phyloP scores from a whole-genome alignment of 2,113 vertebrate genomes.

The Poeciliopsis turrubarensis region DNA sequence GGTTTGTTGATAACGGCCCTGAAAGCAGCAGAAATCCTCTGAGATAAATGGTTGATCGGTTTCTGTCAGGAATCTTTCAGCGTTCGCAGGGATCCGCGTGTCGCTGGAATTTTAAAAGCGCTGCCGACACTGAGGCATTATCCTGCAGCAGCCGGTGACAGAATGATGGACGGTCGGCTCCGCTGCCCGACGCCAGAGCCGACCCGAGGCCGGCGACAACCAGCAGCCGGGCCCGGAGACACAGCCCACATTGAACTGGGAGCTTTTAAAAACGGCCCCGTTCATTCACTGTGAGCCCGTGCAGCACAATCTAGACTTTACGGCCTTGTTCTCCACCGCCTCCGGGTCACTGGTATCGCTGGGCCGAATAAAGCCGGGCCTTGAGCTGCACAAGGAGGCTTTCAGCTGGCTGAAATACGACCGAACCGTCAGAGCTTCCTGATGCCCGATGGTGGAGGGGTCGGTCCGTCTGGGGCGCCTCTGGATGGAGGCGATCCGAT shows the following conservation, averaged over 20 bases:
- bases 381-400: slow-evolving; percentile 65
- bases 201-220: slow-evolving; percentile 51
- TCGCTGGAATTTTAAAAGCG: slow-evolving; percentile 66
- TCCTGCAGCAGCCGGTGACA: slow-evolving; percentile 69
- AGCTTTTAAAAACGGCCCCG: slow-evolving; percentile 52
- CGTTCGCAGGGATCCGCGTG: slow-evolving; percentile 41
- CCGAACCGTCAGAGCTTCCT: slow-evolving; percentile 59
- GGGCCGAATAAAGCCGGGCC: slow-evolving; percentile 61
- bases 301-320: slow-evolving; percentile 57
- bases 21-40: neutral
- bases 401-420: slow-evolving; percentile 67
- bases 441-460: slow-evolving; percentile 41
- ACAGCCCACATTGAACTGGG: slow-evolving; percentile 52
- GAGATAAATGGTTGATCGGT: slow-evolving; percentile 4
- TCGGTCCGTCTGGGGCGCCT: slow-evolving; percentile 31
- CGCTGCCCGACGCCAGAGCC: slow-evolving; percentile 59
- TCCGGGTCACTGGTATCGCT: slow-evolving; percentile 50
- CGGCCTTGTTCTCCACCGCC: slow-evolving; percentile 56
- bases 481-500: too few species aligned
- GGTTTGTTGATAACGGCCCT: neutral
- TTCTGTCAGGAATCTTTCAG: slow-evolving; percentile 10
- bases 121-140: slow-evolving; percentile 72
- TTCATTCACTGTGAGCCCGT: slow-evolving; percentile 36
- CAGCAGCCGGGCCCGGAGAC: slow-evolving; percentile 34
- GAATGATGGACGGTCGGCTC: slow-evolving; percentile 71